Percentiles rank a stretch among this genome's conserved stretches.
Evolutionary conservation across 2,888 invertebrate genomes (phyloP).

Genomic region (Tenthredo mesomela): DNA sequence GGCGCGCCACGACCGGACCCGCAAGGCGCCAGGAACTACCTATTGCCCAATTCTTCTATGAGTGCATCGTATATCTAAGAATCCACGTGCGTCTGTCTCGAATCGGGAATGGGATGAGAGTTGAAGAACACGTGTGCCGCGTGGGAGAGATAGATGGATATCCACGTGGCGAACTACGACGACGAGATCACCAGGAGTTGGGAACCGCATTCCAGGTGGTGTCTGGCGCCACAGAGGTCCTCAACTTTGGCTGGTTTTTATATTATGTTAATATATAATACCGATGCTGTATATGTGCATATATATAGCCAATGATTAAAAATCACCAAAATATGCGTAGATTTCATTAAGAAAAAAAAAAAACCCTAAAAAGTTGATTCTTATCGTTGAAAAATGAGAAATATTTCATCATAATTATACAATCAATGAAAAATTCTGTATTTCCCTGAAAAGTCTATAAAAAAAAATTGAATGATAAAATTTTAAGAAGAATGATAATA

Average conservation of each 20-base stretch:
- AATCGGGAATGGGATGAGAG: conserved; percentile 11
- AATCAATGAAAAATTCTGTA: no score
- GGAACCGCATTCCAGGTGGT: conserved; percentile 72
- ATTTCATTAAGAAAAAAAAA: not conserved
- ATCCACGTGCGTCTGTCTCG: conserved; percentile 27
- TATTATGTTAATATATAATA: conserved; percentile 30
- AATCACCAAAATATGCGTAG: not conserved
- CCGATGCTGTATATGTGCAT: conserved; percentile 5
- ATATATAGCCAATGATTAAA: not conserved
- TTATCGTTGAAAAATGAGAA: not conserved
- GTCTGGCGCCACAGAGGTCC: conserved; percentile 73
- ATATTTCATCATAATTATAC: not conserved
- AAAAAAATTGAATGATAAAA: not conserved
- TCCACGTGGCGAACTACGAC: conserved; percentile 63
- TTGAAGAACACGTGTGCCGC: conserved; percentile 56
- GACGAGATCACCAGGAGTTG: conserved; percentile 63
- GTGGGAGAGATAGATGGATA: conserved; percentile 61
- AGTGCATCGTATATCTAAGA: conserved; percentile 29
- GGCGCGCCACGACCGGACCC: no score
- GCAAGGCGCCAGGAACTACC: conserved; percentile 38
- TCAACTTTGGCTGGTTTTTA: conserved; percentile 60
- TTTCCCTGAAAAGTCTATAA: no score
- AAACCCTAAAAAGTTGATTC: no score
- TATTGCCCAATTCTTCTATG: conserved; percentile 53
- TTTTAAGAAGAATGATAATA: not conserved